Percentiles rank a stretch among this genome's conserved stretches.
phyloP scores from a whole-genome alignment of 2,113 vertebrate genomes.

The Phainopepla nitens region DNA sequence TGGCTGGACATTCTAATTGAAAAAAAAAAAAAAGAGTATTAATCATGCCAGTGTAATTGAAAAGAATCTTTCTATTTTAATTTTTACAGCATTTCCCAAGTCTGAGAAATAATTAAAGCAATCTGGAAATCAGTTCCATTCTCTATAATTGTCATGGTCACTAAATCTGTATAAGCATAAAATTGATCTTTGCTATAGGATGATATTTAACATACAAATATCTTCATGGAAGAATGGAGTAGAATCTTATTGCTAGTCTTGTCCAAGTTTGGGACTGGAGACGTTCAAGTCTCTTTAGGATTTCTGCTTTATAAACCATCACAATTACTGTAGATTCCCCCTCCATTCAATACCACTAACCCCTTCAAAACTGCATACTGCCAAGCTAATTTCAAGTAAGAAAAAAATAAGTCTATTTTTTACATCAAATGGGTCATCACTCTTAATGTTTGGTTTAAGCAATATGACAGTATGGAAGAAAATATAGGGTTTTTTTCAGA shows the following conservation, averaged over 20 bases:
- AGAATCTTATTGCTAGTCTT: background rate
- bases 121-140: background rate
- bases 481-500: background rate
- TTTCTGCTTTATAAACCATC: background rate
- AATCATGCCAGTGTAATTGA: background rate
- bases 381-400: background rate
- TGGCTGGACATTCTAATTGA: background rate
- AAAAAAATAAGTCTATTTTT: background rate
- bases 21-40: background rate
- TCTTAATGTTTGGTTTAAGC: background rate
- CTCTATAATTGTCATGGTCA: background rate
- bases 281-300: background rate
- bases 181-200: background rate
- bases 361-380: background rate
- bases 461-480: background rate
- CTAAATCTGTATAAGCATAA: background rate
- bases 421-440: background rate
- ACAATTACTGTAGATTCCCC: background rate
- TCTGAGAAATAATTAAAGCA: background rate
- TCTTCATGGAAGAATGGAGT: background rate
- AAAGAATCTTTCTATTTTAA: background rate
- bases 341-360: background rate
- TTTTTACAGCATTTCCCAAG: background rate
- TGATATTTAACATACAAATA: background rate
- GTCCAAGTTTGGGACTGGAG: background rate